A percentile compares a stretch with the other conserved stretches of the same genome.
Conservation (phyloP, 1,140 invertebrate genomes). For the Ostrea denselamellosa region DNA sequence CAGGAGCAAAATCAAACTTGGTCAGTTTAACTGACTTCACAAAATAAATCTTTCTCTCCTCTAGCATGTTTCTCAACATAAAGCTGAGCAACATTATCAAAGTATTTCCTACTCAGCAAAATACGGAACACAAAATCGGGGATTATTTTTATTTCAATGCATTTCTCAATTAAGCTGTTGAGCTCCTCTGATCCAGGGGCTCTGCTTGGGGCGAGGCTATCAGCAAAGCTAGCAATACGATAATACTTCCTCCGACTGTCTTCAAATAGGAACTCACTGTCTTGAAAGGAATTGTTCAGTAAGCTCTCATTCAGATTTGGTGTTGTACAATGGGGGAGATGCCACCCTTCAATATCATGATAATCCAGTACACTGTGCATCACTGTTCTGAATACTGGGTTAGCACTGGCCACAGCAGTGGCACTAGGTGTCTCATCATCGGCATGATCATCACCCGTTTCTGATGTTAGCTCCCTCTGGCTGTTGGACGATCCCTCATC, state of each 20-base stretch:
- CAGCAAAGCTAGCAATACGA: conserved; percentile 27
- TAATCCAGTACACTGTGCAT: not conserved
- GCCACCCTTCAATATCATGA: not conserved
- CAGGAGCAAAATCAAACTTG: not conserved
- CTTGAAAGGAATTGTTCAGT: conserved; percentile 39
- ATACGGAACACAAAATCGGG: conserved; percentile 63
- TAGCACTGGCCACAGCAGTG: not conserved
- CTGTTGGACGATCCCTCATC: not conserved
- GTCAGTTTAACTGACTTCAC: conserved; percentile 27
- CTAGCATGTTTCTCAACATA: conserved; percentile 7
- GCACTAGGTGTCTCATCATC: not conserved
- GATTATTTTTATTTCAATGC: conserved; percentile 67
- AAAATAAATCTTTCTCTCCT: not conserved
- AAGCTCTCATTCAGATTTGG: not conserved
- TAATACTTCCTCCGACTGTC: conserved; percentile 43
- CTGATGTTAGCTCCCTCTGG: not conserved
- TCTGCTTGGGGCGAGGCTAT: not conserved
- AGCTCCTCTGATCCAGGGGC: conserved; percentile 50
- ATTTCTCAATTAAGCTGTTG: conserved; percentile 63
- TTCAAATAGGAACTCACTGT: conserved; percentile 15
- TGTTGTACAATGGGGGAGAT: not conserved
- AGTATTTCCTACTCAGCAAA: conserved; percentile 63
- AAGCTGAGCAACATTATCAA: conserved; percentile 60
- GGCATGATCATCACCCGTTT: not conserved
- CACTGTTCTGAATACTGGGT: not conserved